Base-by-base conservation (phyloP, 2,797 vertebrate genomes). In the Lophius americanus region DNA sequence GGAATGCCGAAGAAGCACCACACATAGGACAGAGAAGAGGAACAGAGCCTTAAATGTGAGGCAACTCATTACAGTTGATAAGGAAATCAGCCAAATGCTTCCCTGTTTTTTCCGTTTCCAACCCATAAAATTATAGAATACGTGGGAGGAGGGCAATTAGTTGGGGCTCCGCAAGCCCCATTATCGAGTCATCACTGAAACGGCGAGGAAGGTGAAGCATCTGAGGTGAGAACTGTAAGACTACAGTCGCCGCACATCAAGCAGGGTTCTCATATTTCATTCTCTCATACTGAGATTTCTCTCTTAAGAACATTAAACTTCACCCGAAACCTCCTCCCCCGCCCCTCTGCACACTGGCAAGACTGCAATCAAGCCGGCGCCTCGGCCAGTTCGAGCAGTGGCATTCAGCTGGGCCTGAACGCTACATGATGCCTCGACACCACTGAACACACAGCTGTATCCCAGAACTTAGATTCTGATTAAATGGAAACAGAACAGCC, bases 401-500 rank as follows among this genome's bases (percentile, higher is more conserved):
- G 60, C 60, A 60, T 76, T 70, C 76, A 64, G 77, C 78, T 59
- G 76, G 85, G 78, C 77, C 84, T 51, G 73, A 83, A 85, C 87
- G 2, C 23, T 23, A 23, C 23, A 85, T 51, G 78, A 67, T 1
- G 84, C 74, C 75, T 63, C 13, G 53, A 88, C 85, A 84, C 84
- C 77, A 8, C 78, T 9, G 78, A 76, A 86, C 79, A 47, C 71
- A 14, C 79, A 74, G 81, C 81, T 84, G 82, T 41, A 82, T 86
- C 87, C 87, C 76, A 83, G 77, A 85, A 89, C 89, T 88, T 73
- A 79, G 78, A 90, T 88, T 87, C 81, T 85, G 89, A 91, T 92
- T 89, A 90, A 92, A 92, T 86, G 81, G 85, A 88, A 92, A 92
- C 89, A 92, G 89, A 92, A 84, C 79, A 87, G 78, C 81, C 89